A percentile compares a stretch with the other conserved stretches of the same genome.
These are phyloP conservation scores for Hofmannophila pseudospretella DNA, from an alignment of 2,888 invertebrate genomes.

Conservation along the genomic window DNA sequence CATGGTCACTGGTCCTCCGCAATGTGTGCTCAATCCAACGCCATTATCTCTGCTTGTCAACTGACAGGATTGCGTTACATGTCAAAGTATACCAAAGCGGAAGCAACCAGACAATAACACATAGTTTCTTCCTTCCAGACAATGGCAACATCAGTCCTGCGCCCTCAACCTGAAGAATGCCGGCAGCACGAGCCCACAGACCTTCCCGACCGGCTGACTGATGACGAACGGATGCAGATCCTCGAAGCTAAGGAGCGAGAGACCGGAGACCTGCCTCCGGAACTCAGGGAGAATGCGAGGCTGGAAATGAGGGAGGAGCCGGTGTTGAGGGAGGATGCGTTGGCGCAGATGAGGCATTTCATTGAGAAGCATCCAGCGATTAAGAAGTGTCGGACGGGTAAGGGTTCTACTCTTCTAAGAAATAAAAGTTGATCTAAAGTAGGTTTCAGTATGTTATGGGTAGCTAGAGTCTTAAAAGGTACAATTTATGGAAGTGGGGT, in stretches of 20 bases:
- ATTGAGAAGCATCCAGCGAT: conserved; percentile 90
- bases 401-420: too few relatives aligned
- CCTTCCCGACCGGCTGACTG: conserved; percentile 45
- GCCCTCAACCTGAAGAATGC: conserved; percentile 62
- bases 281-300: conserved; percentile 80
- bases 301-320: conserved; percentile 90
- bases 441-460: too few relatives aligned
- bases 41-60: too few relatives aligned
- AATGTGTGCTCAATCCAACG: too few relatives aligned
- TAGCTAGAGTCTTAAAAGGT: too few relatives aligned
- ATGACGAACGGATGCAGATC: conserved; percentile 53
- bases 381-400: conserved; percentile 87
- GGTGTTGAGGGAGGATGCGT: conserved; percentile 82
- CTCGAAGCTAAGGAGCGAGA: conserved; percentile 60
- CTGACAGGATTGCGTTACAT: too few relatives aligned
- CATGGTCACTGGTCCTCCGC: too few relatives aligned
- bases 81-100: too few relatives aligned
- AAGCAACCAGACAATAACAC: too few relatives aligned
- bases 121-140: neutral
- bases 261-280: conserved; percentile 69
- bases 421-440: too few relatives aligned
- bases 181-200: conserved; percentile 52
- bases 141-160: conserved; percentile 71
- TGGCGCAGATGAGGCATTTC: conserved; percentile 89
- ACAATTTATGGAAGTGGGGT: too few relatives aligned